Conservation (phyloP, 2,797 vertebrate species). For the Mus minutoides region DNA sequence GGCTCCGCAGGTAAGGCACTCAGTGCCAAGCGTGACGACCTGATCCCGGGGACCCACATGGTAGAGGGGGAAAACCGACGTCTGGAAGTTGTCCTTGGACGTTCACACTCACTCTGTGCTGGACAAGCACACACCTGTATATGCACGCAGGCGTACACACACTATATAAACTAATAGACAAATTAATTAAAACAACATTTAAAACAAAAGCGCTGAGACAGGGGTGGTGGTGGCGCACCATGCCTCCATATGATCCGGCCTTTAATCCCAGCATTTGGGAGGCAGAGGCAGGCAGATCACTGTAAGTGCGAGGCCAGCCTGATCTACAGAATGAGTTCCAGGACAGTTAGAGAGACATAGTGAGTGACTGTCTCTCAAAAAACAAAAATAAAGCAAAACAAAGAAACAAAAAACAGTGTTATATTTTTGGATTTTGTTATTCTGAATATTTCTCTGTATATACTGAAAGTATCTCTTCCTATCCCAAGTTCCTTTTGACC, state of each 20-base stretch:
- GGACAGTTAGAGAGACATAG: neutral
- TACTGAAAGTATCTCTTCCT: neutral
- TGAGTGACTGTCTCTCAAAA: neutral
- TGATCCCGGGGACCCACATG: neutral
- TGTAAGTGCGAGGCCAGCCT: neutral
- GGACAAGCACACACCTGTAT: neutral
- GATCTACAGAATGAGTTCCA: neutral
- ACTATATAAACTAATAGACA: no score
- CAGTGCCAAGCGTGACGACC: neutral
- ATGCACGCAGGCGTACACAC: neutral
- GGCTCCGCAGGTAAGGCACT: neutral
- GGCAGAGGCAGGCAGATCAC: no score
- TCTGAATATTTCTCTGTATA: neutral
- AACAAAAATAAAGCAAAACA: neutral
- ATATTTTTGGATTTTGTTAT: neutral
- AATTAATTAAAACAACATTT: neutral
- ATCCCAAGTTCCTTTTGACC: constrained; percentile 19
- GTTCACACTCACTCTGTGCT: neutral
- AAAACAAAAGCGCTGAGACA: neutral
- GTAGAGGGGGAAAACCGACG: no score
- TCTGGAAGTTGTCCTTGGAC: neutral
- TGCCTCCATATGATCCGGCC: no score
- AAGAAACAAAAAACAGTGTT: neutral
- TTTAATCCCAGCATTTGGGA: neutral
- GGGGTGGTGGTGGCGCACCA: neutral